Conservation (phyloP, 2,888 invertebrate species). For the Oligia strigilis region DNA sequence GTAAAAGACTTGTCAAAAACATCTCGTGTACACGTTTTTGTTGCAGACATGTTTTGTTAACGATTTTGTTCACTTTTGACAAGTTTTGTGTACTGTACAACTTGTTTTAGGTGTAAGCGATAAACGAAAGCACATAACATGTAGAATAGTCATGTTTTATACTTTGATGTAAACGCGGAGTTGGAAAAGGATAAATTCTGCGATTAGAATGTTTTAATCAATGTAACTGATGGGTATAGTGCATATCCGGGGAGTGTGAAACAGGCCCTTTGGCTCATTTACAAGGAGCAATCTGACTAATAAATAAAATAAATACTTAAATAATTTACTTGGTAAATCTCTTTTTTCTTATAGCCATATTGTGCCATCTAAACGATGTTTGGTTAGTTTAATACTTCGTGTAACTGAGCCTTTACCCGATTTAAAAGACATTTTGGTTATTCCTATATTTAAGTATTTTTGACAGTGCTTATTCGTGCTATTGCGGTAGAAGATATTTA, state of each 20-base stretch:
- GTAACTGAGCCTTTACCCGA: not conserved
- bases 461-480: not conserved
- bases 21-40: not conserved
- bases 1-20: not conserved
- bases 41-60: not conserved
- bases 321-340: not conserved
- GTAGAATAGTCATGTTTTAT: not conserved
- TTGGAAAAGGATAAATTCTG: not conserved
- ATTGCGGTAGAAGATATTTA: not conserved
- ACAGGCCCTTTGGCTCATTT: not conserved
- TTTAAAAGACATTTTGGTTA: conserved; percentile 25
- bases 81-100: not conserved
- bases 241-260: not conserved
- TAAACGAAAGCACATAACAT: no score
- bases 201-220: not conserved
- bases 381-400: not conserved
- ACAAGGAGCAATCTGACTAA: not conserved
- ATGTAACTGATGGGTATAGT: not conserved
- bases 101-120: not conserved
- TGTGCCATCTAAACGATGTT: not conserved
- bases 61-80: not conserved
- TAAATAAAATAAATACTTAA: not conserved
- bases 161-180: not conserved
- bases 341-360: not conserved
- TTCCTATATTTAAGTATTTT: not conserved